phyloP scores from a whole-genome alignment of 2,113 vertebrate species.

The Cryptomyrus ogoouensis region DNA sequence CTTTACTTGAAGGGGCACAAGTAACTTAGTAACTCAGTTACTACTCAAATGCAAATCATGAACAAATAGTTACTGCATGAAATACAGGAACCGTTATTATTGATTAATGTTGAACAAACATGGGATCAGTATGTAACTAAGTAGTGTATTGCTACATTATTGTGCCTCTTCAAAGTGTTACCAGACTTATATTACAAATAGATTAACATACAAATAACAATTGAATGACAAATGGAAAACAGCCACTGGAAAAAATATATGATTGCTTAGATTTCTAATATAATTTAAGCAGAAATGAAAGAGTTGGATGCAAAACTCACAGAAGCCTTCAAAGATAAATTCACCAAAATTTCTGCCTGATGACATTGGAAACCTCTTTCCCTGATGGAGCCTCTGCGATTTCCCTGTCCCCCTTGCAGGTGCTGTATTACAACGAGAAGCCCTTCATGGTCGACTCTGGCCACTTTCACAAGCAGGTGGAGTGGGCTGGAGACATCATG shows the following conservation, averaged over 20 bases:
- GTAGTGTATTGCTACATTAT: background rate
- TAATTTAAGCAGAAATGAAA: background rate
- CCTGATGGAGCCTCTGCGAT: background rate
- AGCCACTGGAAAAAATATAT: background rate
- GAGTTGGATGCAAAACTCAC: background rate
- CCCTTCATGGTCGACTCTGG: constrained; percentile 58
- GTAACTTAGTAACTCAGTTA: background rate
- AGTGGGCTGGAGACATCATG: constrained; percentile 76
- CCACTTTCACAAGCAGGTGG: constrained; percentile 65
- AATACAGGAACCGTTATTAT: background rate
- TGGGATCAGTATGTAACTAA: background rate
- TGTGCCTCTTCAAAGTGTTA: background rate
- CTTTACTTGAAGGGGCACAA: background rate
- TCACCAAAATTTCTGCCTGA: background rate
- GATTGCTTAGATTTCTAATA: background rate
- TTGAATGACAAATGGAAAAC: background rate
- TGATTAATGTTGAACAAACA: background rate
- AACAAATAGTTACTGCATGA: background rate
- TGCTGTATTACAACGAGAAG: constrained; percentile 70
- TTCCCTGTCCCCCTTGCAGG: constrained; percentile 45
- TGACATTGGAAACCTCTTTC: background rate
- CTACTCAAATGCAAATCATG: background rate
- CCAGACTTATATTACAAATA: background rate
- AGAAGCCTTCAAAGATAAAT: background rate
- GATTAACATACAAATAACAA: background rate